A percentile compares a stretch with the other conserved stretches of the same genome.
These are phyloP conservation scores for Datnioides undecimradiatus DNA, from an alignment of 2,113 vertebrate genomes.

Conservation along the genomic window DNA sequence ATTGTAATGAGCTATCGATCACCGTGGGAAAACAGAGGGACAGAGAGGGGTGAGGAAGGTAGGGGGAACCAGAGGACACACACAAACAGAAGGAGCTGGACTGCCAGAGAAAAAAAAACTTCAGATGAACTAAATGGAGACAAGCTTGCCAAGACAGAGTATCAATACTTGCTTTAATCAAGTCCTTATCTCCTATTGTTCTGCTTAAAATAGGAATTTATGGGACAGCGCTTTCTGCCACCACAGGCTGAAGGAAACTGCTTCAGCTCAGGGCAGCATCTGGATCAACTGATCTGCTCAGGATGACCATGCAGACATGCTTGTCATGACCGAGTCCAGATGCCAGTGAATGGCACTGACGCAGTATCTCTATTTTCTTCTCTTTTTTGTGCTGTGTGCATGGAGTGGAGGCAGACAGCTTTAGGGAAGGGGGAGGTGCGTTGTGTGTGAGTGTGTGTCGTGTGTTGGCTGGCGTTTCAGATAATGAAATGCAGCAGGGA, in stretches of 20 bases:
- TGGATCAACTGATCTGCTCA: conserved; percentile 37
- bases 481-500: conserved; percentile 86
- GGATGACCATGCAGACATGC: conserved; percentile 74
- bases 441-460: conserved; percentile 41
- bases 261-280: conserved; percentile 16
- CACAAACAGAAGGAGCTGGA: conserved; percentile 52
- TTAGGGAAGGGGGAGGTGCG: conserved; percentile 81
- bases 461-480: conserved; percentile 82
- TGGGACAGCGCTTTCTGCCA: conserved; percentile 32
- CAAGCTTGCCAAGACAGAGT: conserved; percentile 67
- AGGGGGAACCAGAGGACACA: conserved; percentile 76
- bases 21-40: conserved; percentile 84
- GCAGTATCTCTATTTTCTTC: conserved; percentile 80
- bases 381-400: conserved; percentile 69
- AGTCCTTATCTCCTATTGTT: conserved; percentile 68
- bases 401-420: conserved; percentile 79
- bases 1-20: conserved; percentile 86
- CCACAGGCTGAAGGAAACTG: conserved; percentile 7
- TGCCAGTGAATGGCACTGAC: conserved; percentile 76
- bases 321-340: conserved; percentile 71
- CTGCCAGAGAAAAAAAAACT: conserved; percentile 56
- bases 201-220: conserved; percentile 50
- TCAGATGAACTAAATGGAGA: conserved; percentile 71
- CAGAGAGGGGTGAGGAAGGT: conserved; percentile 75
- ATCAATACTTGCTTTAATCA: conserved; percentile 78